Evolutionary conservation across 1,140 invertebrate species (phyloP), one percentile per base, ranked within the genome.

Genomic region (Proales similis): DNA sequence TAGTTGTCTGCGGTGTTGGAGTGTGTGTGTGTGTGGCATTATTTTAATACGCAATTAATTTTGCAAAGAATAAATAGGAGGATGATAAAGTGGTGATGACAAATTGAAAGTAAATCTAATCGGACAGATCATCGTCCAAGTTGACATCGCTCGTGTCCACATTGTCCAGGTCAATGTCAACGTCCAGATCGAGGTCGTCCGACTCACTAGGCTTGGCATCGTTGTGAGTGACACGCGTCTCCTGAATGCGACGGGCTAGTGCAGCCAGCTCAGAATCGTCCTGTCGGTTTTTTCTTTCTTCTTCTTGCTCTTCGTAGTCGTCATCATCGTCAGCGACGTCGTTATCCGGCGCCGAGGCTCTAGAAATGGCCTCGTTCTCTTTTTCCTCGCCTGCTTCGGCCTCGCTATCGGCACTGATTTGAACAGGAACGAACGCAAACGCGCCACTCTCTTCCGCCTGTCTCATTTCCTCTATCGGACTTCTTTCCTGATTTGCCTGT

Each of bases 381-480:
- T 42, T 11, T 1, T 57, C 51, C 3, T 46, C 14, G 24, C 11
- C 43, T 24, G 24, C 27, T 26, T 46, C 43, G 43, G 11, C 14
- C 0, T 17, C 26, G 17, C 4, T 33, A 2, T 32, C 30, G 14
- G 20, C 12, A 30, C 22, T 20, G 29, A 20, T 1, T 27, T 57
- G 26, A 57, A 26, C 39, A 39, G 12, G 17, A n/a, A n/a, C n/a
- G 65, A 78, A 80, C 4, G 68, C 66, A 68, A 83, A 83, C 39
- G 69, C 66, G n/a, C 81, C 81, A 48, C 64, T 67, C 17, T 74
- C 71, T 68, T 82, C 80, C 1, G 82, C 81, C 14, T 72, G 73
- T 49, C 67, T 57, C 81, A 87, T 84, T 72, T 89, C 87, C 63
- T 84, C 82, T 3, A 86, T 68, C 0, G 83, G 78, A 67, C 85